Evolutionary conservation across 2,113 vertebrate genomes (phyloP).

Genomic region (Reinhardtius hippoglossoides): DNA sequence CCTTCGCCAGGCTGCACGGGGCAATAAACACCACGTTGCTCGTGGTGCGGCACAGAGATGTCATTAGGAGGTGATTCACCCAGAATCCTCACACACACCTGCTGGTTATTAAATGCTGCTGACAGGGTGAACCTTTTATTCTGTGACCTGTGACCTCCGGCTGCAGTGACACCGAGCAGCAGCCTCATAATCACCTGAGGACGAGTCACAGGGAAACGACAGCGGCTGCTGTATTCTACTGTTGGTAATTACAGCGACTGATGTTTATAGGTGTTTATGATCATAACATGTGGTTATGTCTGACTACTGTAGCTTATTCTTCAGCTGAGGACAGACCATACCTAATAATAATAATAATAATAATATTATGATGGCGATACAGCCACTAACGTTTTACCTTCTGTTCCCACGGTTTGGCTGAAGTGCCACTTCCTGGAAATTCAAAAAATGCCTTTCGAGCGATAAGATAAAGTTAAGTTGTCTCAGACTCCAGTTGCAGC

Average conservation of each 20-base stretch:
- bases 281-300: constrained; percentile 42
- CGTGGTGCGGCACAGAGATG: too few species aligned
- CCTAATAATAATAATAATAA: too few species aligned
- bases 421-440: too few species aligned
- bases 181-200: constrained; percentile 33
- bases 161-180: constrained; percentile 12
- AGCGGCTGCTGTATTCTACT: background rate
- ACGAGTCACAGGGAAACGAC: too few species aligned
- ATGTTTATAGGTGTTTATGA: constrained; percentile 18
- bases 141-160: constrained; percentile 24
- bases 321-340: background rate
- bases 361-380: too few species aligned
- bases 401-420: too few species aligned
- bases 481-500: too few species aligned
- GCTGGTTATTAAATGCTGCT: too few species aligned
- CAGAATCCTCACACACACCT: background rate
- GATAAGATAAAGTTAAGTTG: too few species aligned
- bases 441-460: too few species aligned
- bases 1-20: background rate
- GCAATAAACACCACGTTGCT: background rate
- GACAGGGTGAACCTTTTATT: background rate
- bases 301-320: background rate
- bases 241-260: constrained; percentile 9
- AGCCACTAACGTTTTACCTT: too few species aligned
- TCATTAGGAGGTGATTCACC: background rate